These are phyloP conservation scores for Corythornis madagascariensis DNA, from an alignment of 2,113 vertebrate species.

Conservation along the genomic window DNA sequence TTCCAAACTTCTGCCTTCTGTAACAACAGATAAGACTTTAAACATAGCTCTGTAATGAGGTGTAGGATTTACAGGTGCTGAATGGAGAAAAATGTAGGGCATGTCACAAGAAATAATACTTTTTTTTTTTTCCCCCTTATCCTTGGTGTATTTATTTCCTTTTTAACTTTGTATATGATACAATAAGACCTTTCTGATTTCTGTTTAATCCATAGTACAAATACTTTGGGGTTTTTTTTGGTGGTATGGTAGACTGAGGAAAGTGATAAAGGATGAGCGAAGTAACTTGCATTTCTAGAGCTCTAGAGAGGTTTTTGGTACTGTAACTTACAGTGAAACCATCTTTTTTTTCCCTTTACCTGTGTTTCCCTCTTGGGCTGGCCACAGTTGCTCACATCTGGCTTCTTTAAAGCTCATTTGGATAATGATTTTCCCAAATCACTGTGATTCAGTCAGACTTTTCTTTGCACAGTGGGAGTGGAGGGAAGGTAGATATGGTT, in stretches of 20 bases:
- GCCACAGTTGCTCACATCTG: neutral
- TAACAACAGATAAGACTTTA: neutral
- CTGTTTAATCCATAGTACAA: rapidly evolving
- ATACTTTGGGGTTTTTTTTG: neutral
- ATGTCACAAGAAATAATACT: neutral
- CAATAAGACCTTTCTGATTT: neutral
- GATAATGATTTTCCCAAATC: neutral
- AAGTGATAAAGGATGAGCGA: neutral
- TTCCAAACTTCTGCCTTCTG: neutral
- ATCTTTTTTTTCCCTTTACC: neutral
- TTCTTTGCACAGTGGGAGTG: neutral
- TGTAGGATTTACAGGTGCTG: neutral
- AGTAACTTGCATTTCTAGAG: neutral
- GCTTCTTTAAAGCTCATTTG: neutral
- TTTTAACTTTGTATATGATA: neutral
- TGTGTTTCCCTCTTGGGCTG: neutral
- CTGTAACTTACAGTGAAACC: neutral
- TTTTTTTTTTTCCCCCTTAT: neutral
- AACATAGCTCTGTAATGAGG: neutral
- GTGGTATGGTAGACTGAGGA: neutral
- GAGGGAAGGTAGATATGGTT: neutral
- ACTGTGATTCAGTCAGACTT: neutral
- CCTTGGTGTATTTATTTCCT: neutral
- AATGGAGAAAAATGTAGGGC: neutral
- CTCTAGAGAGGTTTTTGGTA: neutral